Percentiles rank a stretch among this genome's conserved stretches.
These are phyloP conservation scores for Euglossa dilemma DNA, from an alignment of 1,140 invertebrate species.

Conservation along the genomic window DNA sequence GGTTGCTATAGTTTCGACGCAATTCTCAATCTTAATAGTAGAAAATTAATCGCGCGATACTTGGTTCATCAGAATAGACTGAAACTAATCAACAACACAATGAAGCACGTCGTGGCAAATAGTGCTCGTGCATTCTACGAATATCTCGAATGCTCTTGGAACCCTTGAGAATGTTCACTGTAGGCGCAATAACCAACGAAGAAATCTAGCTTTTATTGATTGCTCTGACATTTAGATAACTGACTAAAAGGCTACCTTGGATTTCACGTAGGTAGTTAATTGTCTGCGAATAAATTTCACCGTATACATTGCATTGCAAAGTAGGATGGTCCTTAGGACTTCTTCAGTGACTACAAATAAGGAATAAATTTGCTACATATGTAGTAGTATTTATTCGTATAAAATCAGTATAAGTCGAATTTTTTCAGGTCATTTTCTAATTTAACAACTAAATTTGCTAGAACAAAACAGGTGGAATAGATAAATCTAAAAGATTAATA, in stretches of 20 bases:
- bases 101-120: neutral
- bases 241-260: neutral
- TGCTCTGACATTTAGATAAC: conserved; percentile 33
- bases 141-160: neutral
- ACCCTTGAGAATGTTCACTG: neutral
- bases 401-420: too few relatives aligned
- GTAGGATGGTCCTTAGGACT: neutral
- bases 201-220: conserved; percentile 10
- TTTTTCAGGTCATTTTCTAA: too few relatives aligned
- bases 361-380: too few relatives aligned
- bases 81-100: conserved; percentile 21
- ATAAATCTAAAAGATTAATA: too few relatives aligned
- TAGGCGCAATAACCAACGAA: conserved; percentile 7
- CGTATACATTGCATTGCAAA: neutral
- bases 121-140: neutral
- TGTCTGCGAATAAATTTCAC: neutral
- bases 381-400: too few relatives aligned
- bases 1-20: neutral
- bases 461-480: too few relatives aligned
- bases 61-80: neutral
- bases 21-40: conserved; percentile 17
- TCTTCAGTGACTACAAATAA: neutral
- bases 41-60: conserved; percentile 1
- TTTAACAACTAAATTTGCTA: too few relatives aligned
- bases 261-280: conserved; percentile 5